Conservation (phyloP, 2,113 vertebrate genomes). For the Gallinago media region DNA sequence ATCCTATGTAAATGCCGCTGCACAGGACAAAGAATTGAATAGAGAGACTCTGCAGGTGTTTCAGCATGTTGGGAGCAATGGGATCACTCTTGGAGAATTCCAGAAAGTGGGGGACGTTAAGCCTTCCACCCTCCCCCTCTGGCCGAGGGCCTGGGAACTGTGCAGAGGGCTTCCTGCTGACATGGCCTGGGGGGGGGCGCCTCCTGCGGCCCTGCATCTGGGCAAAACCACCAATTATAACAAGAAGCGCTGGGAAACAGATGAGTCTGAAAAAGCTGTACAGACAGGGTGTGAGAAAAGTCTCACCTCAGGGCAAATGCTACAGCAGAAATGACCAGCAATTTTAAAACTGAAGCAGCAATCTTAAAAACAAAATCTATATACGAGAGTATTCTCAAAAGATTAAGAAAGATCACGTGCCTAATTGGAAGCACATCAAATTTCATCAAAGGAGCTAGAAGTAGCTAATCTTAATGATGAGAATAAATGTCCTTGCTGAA, state of each 20-base stretch:
- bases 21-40: not conserved
- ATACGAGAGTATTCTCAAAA: not conserved
- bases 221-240: not conserved
- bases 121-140: not conserved
- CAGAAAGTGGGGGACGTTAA: not conserved
- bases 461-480: not conserved
- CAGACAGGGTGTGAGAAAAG: not conserved
- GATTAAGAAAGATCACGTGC: not conserved
- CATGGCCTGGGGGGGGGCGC: conserved; percentile 15
- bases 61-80: not conserved
- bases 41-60: not conserved
- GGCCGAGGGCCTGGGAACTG: conserved; percentile 58
- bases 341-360: not conserved
- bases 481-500: not conserved
- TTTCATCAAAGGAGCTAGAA: not conserved
- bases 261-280: not conserved
- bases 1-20: not conserved
- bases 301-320: not conserved
- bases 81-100: not conserved
- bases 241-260: conserved; percentile 18
- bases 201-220: conserved; percentile 13
- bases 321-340: not conserved
- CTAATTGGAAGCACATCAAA: not conserved
- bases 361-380: not conserved
- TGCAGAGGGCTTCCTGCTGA: conserved; percentile 42